phyloP scores from a whole-genome alignment of 1,140 invertebrate genomes.

The Drosophila pseudoobscura region DNA sequence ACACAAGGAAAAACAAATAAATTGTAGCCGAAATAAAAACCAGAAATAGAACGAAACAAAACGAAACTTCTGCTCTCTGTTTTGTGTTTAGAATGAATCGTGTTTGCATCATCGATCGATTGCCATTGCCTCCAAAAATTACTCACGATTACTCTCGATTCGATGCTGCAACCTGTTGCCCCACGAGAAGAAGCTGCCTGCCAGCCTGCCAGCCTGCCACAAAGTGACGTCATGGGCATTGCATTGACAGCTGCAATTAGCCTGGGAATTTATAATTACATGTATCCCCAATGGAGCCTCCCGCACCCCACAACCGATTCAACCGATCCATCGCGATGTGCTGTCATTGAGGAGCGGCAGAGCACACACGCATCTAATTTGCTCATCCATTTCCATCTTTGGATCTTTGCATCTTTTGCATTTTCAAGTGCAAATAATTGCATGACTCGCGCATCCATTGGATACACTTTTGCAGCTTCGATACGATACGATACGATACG shows the following conservation, averaged over 20 bases:
- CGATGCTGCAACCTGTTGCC: constrained; percentile 66
- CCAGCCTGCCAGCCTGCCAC: not conserved
- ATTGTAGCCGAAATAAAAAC: constrained; percentile 28
- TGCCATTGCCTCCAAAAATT: too few species aligned
- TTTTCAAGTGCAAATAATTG: constrained; percentile 68
- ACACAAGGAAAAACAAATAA: constrained; percentile 34
- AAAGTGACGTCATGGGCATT: constrained; percentile 49
- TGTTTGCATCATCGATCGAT: constrained; percentile 23
- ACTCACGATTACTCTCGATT: not conserved
- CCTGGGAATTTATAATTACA: constrained; percentile 61
- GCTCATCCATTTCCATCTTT: constrained; percentile 19
- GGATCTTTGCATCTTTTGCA: constrained; percentile 22
- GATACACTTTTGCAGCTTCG: constrained; percentile 49
- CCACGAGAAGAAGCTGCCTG: constrained; percentile 5
- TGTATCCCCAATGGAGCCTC: not conserved
- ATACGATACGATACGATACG: constrained; percentile 10
- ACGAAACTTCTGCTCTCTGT: not conserved
- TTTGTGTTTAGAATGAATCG: constrained; percentile 43
- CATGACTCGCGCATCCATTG: constrained; percentile 33
- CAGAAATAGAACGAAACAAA: constrained; percentile 37
- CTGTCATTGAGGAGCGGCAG: too few species aligned
- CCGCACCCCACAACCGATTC: constrained; percentile 41
- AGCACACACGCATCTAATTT: constrained; percentile 33
- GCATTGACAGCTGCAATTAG: constrained; percentile 63
- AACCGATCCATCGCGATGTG: constrained; percentile 24